Evolutionary conservation across 2,113 vertebrate genomes (phyloP), one percentile per base, ranked within the genome.

Genomic region (Thalassoma bifasciatum): DNA sequence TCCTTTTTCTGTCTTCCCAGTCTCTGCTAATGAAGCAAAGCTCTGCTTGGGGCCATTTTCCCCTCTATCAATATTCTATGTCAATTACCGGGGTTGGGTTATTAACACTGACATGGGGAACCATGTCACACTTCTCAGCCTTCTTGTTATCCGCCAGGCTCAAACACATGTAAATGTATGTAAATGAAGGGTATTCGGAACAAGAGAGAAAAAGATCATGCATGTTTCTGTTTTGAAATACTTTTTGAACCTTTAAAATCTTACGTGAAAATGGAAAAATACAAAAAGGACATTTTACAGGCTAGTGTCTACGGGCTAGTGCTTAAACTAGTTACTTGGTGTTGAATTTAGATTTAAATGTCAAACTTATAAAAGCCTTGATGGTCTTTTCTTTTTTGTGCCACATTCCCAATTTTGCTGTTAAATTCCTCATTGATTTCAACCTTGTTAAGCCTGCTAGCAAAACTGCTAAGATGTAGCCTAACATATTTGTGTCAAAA

Each of bases 11-110:
- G 23, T 80, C 79, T 60, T 74, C 30, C 44, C 74, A 17, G 76
- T 78, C 75, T 65, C 69, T 0, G 7, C 54, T 86, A 85, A 89
- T 86, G 87, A 87, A 85, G 72, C 72, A 61, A 42, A 64, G 59
- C 83, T 83, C 69, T 86, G 85, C 89, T 82, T 52, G 19, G 61
- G 85, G 86, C 77, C 68, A 81, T 85, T 89, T 86, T 85, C 76
- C 79, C 75, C 81, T 86, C 73, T 82, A 86, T 89, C 86, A 83
- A 82, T 86, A 79, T 82, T 86, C 72, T 83, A 79, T 70, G 69
- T 52, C 79, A 85, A 56, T 88, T 88, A 83, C 36, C 57, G 82
- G 82, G 63, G 76, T 66, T 77, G 40, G 23, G 49, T 81, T 87
- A 82, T 79, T 83, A 85, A 67, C 58, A 62, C 34, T 74, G 71